Evolutionary conservation across 2,113 vertebrate genomes (phyloP).

Genomic region (Xyliphius kryptos): DNA sequence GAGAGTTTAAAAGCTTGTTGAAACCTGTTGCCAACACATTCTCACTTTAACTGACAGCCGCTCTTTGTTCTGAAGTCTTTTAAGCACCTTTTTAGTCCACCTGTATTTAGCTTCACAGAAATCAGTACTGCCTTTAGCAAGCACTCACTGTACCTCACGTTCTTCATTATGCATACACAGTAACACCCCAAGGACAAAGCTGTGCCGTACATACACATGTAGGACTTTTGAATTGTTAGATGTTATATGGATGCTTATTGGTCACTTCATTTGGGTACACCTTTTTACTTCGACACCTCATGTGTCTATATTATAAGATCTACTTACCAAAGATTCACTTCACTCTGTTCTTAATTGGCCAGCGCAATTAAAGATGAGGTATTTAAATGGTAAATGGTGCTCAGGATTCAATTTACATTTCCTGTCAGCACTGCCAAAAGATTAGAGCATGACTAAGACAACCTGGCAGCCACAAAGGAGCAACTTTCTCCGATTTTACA

Average conservation of each 20-base stretch:
- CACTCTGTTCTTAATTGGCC: too few relatives aligned
- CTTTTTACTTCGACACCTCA: too few relatives aligned
- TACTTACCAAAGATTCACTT: too few relatives aligned
- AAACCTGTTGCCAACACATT: conserved; percentile 14
- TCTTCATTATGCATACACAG: conserved; percentile 1
- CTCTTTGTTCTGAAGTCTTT: conserved; percentile 20
- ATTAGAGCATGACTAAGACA: too few relatives aligned
- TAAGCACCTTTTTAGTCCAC: conserved; percentile 11
- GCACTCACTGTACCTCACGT: neutral
- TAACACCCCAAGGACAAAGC: conserved; percentile 18
- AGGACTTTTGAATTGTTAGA: neutral
- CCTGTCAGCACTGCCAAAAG: too few relatives aligned
- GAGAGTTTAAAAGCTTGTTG: conserved; percentile 30
- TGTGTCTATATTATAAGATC: too few relatives aligned
- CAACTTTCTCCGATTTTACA: too few relatives aligned
- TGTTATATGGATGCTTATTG: neutral
- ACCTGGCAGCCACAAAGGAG: too few relatives aligned
- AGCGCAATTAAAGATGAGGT: too few relatives aligned
- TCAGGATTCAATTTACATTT: too few relatives aligned
- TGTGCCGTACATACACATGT: neutral
- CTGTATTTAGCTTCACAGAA: conserved; percentile 26
- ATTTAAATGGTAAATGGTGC: too few relatives aligned
- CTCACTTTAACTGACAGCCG: conserved; percentile 15
- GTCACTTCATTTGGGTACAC: too few relatives aligned
- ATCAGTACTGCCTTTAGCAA: conserved; percentile 3